Conservation (phyloP, 2,113 vertebrate species). For the Sciurus niger region DNA sequence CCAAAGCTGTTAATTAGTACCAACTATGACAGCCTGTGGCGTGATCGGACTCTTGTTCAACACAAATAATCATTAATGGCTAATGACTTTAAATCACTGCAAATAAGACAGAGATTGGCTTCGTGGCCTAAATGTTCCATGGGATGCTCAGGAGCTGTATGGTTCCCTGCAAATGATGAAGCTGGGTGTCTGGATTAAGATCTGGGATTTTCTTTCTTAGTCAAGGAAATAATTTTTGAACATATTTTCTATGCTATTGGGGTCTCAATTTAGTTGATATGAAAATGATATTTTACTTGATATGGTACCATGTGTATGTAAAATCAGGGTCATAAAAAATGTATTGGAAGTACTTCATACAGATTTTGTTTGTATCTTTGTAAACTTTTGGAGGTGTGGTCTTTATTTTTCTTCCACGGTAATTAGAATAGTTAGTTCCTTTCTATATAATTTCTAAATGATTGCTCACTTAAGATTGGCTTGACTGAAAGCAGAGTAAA, state of each 20-base stretch:
- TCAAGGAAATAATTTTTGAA: not conserved
- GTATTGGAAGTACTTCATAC: not conserved
- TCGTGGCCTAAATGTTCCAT: conserved; percentile 37
- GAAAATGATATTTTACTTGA: conserved; percentile 47
- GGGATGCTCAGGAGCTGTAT: conserved; percentile 3
- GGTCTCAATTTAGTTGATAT: not conserved
- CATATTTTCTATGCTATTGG: not conserved
- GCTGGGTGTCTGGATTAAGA: not conserved
- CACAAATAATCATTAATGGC: conserved; percentile 74
- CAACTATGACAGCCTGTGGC: conserved; percentile 74
- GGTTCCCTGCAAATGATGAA: not conserved
- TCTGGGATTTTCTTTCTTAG: not conserved
- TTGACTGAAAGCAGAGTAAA: conserved; percentile 44
- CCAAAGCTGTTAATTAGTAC: conserved; percentile 72
- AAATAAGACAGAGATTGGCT: conserved; percentile 70
- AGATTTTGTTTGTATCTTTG: conserved; percentile 1
- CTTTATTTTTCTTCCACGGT: conserved; percentile 43
- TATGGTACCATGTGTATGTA: not conserved
- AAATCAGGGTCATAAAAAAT: conserved; percentile 15
- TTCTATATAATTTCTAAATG: not conserved
- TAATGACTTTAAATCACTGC: conserved; percentile 78
- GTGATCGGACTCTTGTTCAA: conserved; percentile 70
- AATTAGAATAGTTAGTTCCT: not conserved
- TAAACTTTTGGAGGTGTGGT: conserved; percentile 30
- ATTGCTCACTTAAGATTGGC: not conserved